Evolutionary conservation across 2,113 vertebrate species (phyloP).

Genomic region (Astatoreochromis straeleni): DNA sequence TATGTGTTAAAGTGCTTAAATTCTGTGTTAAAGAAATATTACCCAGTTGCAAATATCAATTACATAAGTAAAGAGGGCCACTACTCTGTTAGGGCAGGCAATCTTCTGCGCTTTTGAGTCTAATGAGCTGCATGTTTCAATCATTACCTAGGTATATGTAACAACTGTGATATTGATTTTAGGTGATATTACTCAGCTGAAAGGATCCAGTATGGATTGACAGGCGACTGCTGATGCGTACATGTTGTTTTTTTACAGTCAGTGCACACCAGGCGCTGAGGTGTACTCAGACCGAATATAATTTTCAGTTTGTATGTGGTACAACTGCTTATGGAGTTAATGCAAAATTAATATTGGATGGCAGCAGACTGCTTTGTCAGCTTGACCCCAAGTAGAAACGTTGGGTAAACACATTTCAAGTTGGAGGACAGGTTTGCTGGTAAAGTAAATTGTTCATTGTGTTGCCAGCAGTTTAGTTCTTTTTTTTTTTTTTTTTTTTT

Average conservation of each 20-base stretch:
- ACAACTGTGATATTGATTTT: neutral
- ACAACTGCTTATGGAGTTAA: neutral
- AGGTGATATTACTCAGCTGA: neutral
- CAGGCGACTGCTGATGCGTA: neutral
- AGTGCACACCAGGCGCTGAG: neutral
- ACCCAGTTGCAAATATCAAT: neutral
- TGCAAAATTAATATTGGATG: neutral
- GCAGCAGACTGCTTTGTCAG: neutral
- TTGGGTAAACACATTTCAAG: neutral
- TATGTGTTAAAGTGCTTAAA: neutral
- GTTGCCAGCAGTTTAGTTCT: neutral
- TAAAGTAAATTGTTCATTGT: neutral
- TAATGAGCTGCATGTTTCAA: neutral
- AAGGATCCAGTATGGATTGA: neutral
- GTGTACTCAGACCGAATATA: neutral
- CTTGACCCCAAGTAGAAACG: neutral
- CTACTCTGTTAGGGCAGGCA: neutral
- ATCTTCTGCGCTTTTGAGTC: neutral
- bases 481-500: accelerated
- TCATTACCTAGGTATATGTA: neutral
- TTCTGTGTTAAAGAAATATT: neutral
- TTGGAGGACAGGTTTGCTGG: neutral
- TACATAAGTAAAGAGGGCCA: neutral
- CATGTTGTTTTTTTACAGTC: neutral
- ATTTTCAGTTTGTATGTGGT: neutral